phyloP scores from a whole-genome alignment of 2,113 vertebrate species.

The Ailurus styani region DNA sequence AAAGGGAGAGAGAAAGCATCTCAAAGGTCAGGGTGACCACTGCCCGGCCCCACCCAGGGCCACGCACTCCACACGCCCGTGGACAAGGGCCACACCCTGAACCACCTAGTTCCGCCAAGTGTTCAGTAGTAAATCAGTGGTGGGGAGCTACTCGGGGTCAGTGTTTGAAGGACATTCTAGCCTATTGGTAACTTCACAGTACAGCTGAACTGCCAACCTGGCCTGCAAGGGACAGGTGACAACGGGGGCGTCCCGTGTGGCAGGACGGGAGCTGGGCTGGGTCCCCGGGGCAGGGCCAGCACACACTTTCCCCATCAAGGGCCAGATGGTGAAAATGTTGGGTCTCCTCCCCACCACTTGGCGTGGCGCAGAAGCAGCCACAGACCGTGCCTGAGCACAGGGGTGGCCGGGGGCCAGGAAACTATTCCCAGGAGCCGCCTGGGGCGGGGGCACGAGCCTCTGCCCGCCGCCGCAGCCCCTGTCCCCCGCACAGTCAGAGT shows the following conservation, averaged over 20 bases:
- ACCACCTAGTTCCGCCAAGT: not conserved
- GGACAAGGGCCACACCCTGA: not conserved
- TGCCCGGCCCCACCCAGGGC: not conserved
- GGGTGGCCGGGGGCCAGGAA: not conserved
- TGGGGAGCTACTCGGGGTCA: conserved; percentile 68
- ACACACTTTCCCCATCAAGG: not conserved
- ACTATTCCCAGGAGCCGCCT: not conserved
- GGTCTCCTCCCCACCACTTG: not conserved
- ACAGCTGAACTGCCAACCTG: conserved; percentile 56
- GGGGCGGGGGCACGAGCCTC: not conserved
- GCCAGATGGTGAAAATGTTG: not conserved
- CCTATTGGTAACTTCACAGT: conserved; percentile 68
- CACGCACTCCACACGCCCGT: not conserved
- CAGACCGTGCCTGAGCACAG: not conserved
- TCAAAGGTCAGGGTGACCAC: not conserved
- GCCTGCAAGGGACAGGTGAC: not conserved
- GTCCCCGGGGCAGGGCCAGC: not conserved
- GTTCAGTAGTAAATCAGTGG: conserved; percentile 63
- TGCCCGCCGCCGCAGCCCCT: not conserved
- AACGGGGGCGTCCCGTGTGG: not conserved
- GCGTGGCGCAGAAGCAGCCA: not conserved
- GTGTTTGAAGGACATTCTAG: conserved; percentile 49
- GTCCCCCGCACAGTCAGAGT: not conserved
- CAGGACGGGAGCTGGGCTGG: not conserved
- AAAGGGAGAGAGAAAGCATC: not conserved